Conservation (phyloP, 2,113 vertebrate genomes). For the Himantopus leucocephalus region DNA sequence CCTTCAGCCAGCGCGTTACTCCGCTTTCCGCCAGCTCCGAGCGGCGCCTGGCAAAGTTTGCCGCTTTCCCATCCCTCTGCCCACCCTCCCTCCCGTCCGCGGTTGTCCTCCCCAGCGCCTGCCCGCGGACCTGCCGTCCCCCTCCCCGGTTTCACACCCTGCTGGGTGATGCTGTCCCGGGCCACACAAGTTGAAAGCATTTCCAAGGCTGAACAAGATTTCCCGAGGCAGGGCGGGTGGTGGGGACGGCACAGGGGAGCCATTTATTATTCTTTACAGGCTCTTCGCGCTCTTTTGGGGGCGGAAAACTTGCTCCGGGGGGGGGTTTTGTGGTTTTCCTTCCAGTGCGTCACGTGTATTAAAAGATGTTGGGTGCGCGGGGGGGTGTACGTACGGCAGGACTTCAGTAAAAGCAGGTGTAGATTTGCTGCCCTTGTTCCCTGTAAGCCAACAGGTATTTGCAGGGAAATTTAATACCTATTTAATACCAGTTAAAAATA, state of each 20-base stretch:
- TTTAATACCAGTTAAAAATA: not conserved
- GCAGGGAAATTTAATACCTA: not conserved
- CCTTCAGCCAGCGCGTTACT: not conserved
- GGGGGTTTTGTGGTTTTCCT: not conserved
- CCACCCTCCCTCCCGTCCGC: not conserved
- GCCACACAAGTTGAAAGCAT: not conserved
- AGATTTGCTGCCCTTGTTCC: not conserved
- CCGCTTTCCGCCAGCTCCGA: not conserved
- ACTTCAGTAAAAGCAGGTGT: not conserved
- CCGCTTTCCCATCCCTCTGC: not conserved
- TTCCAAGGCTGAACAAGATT: not conserved
- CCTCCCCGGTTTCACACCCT: not conserved
- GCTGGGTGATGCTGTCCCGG: not conserved
- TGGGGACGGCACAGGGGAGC: not conserved
- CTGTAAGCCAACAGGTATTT: not conserved
- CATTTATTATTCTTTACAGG: not conserved
- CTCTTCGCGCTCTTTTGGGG: not conserved
- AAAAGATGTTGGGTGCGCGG: not conserved
- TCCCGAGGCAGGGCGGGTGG: not conserved
- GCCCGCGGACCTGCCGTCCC: not conserved
- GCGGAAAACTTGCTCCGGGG: not conserved
- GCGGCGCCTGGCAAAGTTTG: not conserved
- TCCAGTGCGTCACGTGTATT: fast-evolving
- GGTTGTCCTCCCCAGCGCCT: not conserved
- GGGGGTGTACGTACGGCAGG: fast-evolving